Conservation (phyloP, 2,797 vertebrate genomes). For the Trachurus trachurus region DNA sequence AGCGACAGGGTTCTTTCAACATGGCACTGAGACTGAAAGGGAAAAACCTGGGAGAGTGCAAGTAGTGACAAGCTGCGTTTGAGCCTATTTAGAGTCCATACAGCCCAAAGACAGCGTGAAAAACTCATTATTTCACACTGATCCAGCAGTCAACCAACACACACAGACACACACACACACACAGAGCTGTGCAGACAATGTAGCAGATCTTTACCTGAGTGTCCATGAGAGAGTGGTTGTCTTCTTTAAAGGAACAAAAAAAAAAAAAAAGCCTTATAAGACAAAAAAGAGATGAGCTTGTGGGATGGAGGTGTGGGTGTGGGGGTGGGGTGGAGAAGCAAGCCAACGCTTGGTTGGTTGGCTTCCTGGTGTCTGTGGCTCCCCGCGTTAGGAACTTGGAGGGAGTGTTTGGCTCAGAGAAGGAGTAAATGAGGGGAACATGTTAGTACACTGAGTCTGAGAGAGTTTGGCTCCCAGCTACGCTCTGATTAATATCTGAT, state of each 20-base stretch:
- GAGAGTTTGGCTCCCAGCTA: constrained; percentile 94
- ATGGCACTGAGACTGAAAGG: constrained; percentile 15
- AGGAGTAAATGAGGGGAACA: constrained; percentile 91
- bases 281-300: constrained; percentile 47
- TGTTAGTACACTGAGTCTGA: constrained; percentile 92
- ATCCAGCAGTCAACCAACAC: constrained; percentile 68
- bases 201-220: constrained; percentile 72
- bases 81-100: constrained; percentile 64
- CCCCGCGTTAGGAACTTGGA: constrained; percentile 75
- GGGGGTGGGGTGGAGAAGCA: background rate
- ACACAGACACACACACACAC: constrained; percentile 17
- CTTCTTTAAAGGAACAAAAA: constrained; percentile 29
- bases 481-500: constrained; percentile 93
- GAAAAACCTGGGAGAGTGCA: constrained; percentile 46
- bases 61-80: constrained; percentile 71
- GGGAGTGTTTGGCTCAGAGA: constrained; percentile 84
- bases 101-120: constrained; percentile 66
- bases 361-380: constrained; percentile 62
- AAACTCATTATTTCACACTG: constrained; percentile 71
- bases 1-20: constrained; percentile 4
- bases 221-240: constrained; percentile 68
- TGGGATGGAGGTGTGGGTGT: background rate
- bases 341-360: constrained; percentile 62
- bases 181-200: constrained; percentile 9
- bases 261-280: constrained; percentile 25